A percentile compares a stretch with the other conserved stretches of the same genome.
phyloP scores from a whole-genome alignment of 2,113 vertebrate species.

The Hippocampus guttulatus region DNA sequence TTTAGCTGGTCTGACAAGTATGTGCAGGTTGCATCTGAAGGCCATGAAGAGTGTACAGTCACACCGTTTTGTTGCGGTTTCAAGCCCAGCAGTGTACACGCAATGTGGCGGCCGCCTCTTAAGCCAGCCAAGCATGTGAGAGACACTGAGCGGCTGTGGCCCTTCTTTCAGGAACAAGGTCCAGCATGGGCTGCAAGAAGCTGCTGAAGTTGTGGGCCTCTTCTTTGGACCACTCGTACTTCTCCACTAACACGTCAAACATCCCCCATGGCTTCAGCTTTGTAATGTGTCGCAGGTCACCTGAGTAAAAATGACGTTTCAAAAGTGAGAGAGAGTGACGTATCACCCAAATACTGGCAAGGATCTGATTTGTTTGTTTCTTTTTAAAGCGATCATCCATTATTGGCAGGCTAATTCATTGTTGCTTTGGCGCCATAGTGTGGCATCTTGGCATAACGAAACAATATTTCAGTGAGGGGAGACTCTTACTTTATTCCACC shows the following conservation, averaged over 20 bases:
- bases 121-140: conserved; percentile 86
- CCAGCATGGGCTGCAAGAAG: conserved; percentile 95
- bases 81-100: conserved; percentile 1
- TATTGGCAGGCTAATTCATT: neutral
- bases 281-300: conserved; percentile 95
- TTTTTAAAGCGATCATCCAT: neutral
- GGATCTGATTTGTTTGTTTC: neutral
- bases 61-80: conserved; percentile 22
- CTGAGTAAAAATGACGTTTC: conserved; percentile 53
- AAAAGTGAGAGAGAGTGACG: neutral
- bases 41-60: conserved; percentile 23
- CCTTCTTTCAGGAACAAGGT: conserved; percentile 90
- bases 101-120: conserved; percentile 48
- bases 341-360: neutral
- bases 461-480: too few species aligned
- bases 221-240: conserved; percentile 92
- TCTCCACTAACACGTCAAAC: conserved; percentile 88
- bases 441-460: too few species aligned
- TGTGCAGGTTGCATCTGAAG: conserved; percentile 18
- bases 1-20: conserved; percentile 13
- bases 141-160: conserved; percentile 92
- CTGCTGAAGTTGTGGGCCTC: conserved; percentile 87
- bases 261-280: conserved; percentile 98
- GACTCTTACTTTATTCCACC: too few species aligned
- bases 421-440: neutral